Conservation (phyloP, 2,797 vertebrate genomes). For the Microtus obscurus region DNA sequence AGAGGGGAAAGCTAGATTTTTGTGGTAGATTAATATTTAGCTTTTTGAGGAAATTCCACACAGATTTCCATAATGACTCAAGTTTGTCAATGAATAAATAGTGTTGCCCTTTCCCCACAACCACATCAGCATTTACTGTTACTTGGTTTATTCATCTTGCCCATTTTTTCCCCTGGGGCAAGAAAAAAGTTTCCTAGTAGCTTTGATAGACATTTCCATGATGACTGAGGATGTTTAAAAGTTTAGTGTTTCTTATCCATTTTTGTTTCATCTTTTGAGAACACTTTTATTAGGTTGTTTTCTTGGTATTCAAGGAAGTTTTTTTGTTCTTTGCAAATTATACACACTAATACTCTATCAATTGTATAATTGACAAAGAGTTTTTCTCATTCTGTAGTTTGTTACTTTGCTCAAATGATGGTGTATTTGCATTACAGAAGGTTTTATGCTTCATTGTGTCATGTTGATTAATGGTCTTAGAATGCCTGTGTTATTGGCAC, state of each 20-base stretch:
- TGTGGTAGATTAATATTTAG: not conserved
- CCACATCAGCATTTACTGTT: not conserved
- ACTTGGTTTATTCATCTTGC: not conserved
- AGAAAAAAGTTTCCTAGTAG: not conserved
- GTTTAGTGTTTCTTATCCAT: not conserved
- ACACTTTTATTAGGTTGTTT: not conserved
- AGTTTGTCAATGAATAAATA: not conserved
- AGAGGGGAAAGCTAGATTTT: not conserved
- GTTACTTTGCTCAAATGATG: not conserved
- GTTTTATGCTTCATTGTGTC: not conserved
- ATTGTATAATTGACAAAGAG: not conserved
- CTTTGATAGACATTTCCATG: not conserved
- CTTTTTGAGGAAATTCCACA: not conserved
- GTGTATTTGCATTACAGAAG: not conserved
- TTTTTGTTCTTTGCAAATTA: not conserved
- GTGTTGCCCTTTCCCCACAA: not conserved
- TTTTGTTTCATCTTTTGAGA: not conserved
- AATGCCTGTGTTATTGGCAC: not conserved
- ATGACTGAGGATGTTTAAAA: not conserved
- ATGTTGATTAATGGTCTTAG: not conserved
- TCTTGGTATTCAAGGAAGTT: not conserved
- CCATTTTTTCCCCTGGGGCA: not conserved
- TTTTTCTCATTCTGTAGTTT: not conserved
- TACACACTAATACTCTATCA: not conserved
- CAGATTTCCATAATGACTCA: not conserved